phyloP scores from a whole-genome alignment of 1,140 invertebrate genomes.

The Macrostomum lignano region DNA sequence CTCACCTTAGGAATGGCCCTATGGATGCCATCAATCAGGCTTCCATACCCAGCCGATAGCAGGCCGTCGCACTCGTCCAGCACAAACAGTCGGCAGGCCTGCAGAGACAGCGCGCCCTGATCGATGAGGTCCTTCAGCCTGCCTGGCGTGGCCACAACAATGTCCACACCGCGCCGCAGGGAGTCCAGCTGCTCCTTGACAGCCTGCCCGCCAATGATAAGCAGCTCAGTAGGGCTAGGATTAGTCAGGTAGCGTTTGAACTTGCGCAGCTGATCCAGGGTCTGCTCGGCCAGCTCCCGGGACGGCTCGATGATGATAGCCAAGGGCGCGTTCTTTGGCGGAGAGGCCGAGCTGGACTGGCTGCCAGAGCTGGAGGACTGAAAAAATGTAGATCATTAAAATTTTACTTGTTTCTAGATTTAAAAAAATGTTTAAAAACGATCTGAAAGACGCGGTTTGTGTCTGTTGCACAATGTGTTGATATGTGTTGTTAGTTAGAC shows the following conservation, averaged over 20 bases:
- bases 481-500: too few species aligned
- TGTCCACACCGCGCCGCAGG: slow-evolving; percentile 53
- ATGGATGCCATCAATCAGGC: slow-evolving; percentile 59
- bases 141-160: slow-evolving; percentile 80
- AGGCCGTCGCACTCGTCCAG: slow-evolving; percentile 75
- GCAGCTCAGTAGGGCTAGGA: slow-evolving; percentile 33
- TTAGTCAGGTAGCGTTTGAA: slow-evolving; percentile 60
- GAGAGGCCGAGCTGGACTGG: too few species aligned
- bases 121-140: slow-evolving; percentile 72
- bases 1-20: slow-evolving; percentile 65
- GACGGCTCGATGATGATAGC: slow-evolving; percentile 41
- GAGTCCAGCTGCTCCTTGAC: slow-evolving; percentile 61
- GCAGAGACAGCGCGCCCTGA: slow-evolving; percentile 44
- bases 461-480: too few species aligned
- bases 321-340: too few species aligned
- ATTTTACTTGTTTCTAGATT: too few species aligned
- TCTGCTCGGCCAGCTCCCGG: slow-evolving; percentile 65
- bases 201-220: slow-evolving; percentile 64
- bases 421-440: too few species aligned
- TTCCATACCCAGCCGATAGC: slow-evolving; percentile 33
- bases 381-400: too few species aligned
- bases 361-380: too few species aligned
- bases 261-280: slow-evolving; percentile 57
- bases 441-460: too few species aligned
- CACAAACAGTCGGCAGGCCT: slow-evolving; percentile 75